These are phyloP conservation scores for Etheostoma perlongum DNA, from an alignment of 2,797 vertebrate species.

Conservation along the genomic window DNA sequence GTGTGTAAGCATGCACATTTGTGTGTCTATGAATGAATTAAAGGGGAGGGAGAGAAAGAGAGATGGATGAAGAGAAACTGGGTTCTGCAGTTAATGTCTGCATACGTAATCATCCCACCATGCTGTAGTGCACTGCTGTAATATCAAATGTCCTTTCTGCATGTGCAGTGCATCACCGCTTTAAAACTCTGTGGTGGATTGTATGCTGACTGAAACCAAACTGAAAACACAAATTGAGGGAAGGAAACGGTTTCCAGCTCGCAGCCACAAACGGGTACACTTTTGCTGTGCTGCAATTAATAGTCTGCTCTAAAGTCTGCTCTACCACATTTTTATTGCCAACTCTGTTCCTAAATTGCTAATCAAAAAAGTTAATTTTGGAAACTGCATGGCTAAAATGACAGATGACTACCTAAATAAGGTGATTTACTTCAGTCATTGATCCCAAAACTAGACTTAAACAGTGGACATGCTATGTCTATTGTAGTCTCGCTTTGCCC, in stretches of 20 bases:
- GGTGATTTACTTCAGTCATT: not conserved
- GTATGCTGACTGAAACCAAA: not conserved
- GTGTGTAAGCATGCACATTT: not conserved
- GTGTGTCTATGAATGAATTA: slow-evolving; percentile 38
- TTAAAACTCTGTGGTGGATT: not conserved
- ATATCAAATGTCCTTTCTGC: not conserved
- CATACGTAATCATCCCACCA: not conserved
- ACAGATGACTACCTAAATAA: not conserved
- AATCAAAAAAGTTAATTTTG: not conserved
- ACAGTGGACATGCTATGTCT: not conserved
- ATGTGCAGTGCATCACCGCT: not conserved
- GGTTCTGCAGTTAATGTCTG: slow-evolving; percentile 7
- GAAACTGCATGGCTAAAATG: not conserved
- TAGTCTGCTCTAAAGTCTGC: not conserved
- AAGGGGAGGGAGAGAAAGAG: not conserved
- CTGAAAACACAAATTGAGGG: slow-evolving; percentile 12
- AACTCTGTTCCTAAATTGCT: not conserved
- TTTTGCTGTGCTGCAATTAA: not conserved
- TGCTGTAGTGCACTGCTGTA: not conserved
- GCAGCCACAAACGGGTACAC: not conserved
- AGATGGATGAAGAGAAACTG: slow-evolving; percentile 8
- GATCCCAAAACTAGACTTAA: not conserved
- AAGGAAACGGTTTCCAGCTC: slow-evolving; percentile 19
- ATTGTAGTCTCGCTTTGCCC: not conserved
- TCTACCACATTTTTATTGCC: not conserved